Base-by-base conservation (phyloP, 2,797 vertebrate species). In the Triplophysa yarkandensis region DNA sequence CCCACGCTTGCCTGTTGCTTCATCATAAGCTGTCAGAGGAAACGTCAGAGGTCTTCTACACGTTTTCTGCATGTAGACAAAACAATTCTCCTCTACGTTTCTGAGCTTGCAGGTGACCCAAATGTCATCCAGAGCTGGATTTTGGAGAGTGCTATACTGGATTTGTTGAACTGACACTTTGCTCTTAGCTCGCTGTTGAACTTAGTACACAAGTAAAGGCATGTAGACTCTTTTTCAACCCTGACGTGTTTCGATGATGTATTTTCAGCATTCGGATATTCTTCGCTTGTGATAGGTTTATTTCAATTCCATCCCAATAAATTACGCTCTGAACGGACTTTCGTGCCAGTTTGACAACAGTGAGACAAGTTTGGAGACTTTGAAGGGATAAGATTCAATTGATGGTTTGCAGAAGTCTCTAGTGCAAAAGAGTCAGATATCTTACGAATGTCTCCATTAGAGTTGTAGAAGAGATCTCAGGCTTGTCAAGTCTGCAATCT, bases 51-150 rank as follows among this genome's bases (percentile, higher is more conserved):
- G 74, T 77, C 71, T 79, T 25, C 52, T 67, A 55, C 54, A 68
- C 71, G 63, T 74, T 27, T 44, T 71, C 39, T 1, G 23, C 43
- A 41, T 27, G 25, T 27, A 21, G 68, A 63, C 72, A 71, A 17
- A 28, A 57, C 36, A 43, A 34, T 36, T 65, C 69, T 66, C 14
- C 27, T 14, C 43, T 66, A 2, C 41, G 58, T 64, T 72, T 34
- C 36, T 9, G 36, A 58, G 48, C 55, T 71, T n/a, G 46, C 58
- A 27, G 48, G 54, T 79, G 48, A 71, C 80, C 77, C 70, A 74
- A 64, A 77, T 79, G 77, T 71, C 50, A 57, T 70, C 36, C 65
- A 58, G 44, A 68, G 71, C 68, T 58, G 16, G 54, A n/a, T 72
- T 52, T 60, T 11, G 41, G n/a, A 52, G 62, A 58, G 55, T 60